Evolutionary conservation across 2,797 vertebrate genomes (phyloP).

Genomic region (Psittacula derbiana): DNA sequence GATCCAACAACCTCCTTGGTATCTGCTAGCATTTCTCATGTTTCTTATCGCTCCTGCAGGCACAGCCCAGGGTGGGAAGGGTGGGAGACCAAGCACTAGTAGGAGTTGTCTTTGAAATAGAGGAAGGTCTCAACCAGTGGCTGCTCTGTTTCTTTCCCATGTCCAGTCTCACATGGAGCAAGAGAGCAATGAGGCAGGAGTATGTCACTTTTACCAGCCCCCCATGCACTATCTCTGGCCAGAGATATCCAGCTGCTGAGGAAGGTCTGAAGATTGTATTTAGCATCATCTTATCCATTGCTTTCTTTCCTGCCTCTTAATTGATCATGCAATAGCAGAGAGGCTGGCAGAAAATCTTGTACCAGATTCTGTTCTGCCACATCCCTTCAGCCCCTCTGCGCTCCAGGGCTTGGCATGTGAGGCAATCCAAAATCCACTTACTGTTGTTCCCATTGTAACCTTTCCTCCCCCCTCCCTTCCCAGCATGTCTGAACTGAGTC

Average conservation of each 20-base stretch:
- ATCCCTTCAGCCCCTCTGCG: background rate
- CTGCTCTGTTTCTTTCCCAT: background rate
- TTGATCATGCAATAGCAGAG: background rate
- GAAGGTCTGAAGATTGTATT: background rate
- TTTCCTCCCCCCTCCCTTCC: background rate
- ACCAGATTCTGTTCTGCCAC: background rate
- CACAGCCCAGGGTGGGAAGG: background rate
- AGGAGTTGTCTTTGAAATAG: background rate
- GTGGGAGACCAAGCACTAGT: background rate
- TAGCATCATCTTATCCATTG: background rate
- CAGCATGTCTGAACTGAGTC: constrained; percentile 25
- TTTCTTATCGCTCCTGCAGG: background rate
- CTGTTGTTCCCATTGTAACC: background rate
- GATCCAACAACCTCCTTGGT: background rate
- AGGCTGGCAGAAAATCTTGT: background rate
- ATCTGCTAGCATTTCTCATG: background rate
- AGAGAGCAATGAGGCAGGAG: background rate
- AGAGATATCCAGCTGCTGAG: background rate
- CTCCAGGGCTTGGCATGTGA: background rate
- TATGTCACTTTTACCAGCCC: background rate
- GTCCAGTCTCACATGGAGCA: background rate
- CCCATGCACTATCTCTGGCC: background rate
- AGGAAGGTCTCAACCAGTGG: background rate
- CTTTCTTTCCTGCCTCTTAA: background rate
- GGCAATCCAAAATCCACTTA: background rate